These are phyloP conservation scores for Pangasius sanitwongsei DNA, from an alignment of 2,797 vertebrate genomes.

Conservation along the genomic window DNA sequence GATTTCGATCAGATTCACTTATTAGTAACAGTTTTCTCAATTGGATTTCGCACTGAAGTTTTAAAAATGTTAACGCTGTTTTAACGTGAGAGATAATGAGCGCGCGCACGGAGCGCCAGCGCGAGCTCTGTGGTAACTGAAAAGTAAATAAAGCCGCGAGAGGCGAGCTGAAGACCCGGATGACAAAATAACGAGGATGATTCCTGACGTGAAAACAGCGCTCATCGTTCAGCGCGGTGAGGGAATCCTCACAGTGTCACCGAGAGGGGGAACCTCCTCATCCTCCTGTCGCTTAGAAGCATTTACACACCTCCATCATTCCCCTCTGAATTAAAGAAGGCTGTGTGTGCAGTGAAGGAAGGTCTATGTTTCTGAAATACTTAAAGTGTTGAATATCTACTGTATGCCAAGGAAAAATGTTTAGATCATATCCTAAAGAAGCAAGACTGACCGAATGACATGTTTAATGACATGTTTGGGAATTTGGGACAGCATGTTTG, in stretches of 20 bases:
- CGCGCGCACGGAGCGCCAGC: conserved; percentile 24
- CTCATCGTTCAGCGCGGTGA: conserved; percentile 62
- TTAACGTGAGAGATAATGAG: not conserved
- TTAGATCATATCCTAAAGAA: not conserved
- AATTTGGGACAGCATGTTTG: not conserved
- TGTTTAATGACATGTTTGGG: not conserved
- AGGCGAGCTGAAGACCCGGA: conserved; percentile 68
- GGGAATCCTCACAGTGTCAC: conserved; percentile 48
- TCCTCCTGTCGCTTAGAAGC: not conserved
- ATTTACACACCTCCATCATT: not conserved
- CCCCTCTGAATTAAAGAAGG: not conserved
- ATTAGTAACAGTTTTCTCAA: not conserved
- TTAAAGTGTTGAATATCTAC: not conserved
- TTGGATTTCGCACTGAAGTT: not conserved
- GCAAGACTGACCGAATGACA: not conserved
- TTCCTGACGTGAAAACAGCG: conserved; percentile 76
- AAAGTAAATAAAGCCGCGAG: conserved; percentile 61
- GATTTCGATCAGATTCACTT: conserved; percentile 27
- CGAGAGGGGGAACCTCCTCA: conserved; percentile 1
- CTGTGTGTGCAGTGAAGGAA: not conserved
- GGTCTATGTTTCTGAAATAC: not conserved
- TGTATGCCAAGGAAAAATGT: not conserved
- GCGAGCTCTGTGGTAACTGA: conserved; percentile 44
- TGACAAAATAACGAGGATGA: conserved; percentile 65
- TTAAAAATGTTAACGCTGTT: not conserved